Base-by-base conservation (phyloP, 1,140 invertebrate species). In the Wasmannia auropunctata region DNA sequence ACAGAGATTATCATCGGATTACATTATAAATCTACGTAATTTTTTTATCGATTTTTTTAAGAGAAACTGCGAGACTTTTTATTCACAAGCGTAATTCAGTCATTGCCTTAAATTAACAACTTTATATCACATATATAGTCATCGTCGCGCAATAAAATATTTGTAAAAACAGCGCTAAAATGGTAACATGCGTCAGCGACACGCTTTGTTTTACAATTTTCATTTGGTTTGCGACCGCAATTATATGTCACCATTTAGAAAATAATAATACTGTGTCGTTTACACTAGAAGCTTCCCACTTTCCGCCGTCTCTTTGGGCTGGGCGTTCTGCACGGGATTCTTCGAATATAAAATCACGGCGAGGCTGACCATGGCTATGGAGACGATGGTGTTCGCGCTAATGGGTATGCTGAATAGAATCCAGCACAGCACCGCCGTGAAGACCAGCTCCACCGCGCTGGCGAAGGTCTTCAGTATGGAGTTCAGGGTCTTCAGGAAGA, bases 391-490 rank as follows among this genome's bases (percentile, higher is more conserved):
- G 91, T 97, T 98, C 25, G 97, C 93, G 93, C 98, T 97, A 88
- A 99, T 97, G 8, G 98, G 96, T 94, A 99, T 99, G 86, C 96
- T 96, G 94, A 99, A 99, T 63, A 99, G 96, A 54, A 99, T 95
- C 96, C 97, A 98, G 92, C 98, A 98, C 0, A 99, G 95, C 6
- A 99, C 95, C 11, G 98, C 98, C 7, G 98, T 99, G 91, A 99
- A 98, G 49, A 99, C 96, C 16, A 99, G 94, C 94, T 99, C 99
- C 86, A 99, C 95, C 43, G 98, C 98, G 95, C 98, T 98, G 1
- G 99, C 98, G 95, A 99, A 99, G 10, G 98, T 99, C 95, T 99
- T 99, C 58, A 99, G 95, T 91, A 99, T 99, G 10, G 98, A 99
- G 95, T 99, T 99, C 77, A 99, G 96, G 86, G 97, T 98, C 92